Evolutionary conservation across 2,113 vertebrate genomes (phyloP).

Genomic region (Corapipo altera): DNA sequence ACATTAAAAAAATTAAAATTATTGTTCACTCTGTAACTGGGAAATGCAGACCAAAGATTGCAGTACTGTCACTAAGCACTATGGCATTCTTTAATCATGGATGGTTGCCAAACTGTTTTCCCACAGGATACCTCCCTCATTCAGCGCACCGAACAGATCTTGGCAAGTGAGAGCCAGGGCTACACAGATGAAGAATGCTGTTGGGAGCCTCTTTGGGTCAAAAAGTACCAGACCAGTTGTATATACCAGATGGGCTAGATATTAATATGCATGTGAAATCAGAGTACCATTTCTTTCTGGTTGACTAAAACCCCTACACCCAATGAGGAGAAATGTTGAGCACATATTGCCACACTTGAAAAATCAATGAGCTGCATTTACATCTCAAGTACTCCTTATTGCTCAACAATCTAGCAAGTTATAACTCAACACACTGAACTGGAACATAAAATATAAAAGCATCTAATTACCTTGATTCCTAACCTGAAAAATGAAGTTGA

Average conservation of each 20-base stretch:
- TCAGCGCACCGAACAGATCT: not conserved
- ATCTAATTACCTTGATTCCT: not conserved
- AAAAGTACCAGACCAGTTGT: not conserved
- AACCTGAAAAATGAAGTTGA: not conserved
- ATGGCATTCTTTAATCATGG: not conserved
- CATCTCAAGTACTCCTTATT: not conserved
- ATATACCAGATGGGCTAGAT: not conserved
- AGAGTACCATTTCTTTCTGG: not conserved
- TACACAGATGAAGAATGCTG: not conserved
- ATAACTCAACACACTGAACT: not conserved
- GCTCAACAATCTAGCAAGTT: not conserved
- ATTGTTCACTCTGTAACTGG: not conserved
- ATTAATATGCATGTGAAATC: not conserved
- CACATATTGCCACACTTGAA: not conserved
- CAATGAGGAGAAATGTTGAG: not conserved
- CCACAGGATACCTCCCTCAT: not conserved
- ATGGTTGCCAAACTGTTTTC: not conserved
- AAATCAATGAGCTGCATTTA: not conserved
- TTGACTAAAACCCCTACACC: not conserved
- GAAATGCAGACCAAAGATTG: not conserved
- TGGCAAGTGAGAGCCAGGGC: not conserved
- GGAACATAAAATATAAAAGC: not conserved
- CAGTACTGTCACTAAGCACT: not conserved
- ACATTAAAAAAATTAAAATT: not conserved
- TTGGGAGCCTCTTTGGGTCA: not conserved